Conservation (phyloP, 2,113 vertebrate genomes). For the Tragelaphus scriptus region DNA sequence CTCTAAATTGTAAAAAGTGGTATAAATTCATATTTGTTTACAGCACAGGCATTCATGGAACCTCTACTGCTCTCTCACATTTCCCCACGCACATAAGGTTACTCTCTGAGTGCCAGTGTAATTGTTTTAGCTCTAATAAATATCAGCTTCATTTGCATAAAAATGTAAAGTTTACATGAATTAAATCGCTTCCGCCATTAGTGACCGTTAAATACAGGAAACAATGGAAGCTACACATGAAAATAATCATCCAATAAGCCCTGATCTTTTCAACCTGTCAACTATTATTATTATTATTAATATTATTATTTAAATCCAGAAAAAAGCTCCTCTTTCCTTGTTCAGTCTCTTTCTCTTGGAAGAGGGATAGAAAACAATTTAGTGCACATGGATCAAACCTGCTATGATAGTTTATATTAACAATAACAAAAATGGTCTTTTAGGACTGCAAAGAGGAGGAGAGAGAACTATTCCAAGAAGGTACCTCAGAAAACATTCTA, state of each 20-base stretch:
- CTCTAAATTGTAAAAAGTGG: constrained; percentile 64
- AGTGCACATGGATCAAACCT: constrained; percentile 2
- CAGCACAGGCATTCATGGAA: constrained; percentile 62
- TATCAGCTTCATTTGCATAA: constrained; percentile 84
- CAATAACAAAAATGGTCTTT: constrained; percentile 17
- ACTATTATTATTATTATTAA: constrained; percentile 57
- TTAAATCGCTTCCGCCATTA: constrained; percentile 79
- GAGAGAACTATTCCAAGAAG: constrained; percentile 51
- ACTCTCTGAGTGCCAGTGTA: constrained; percentile 77
- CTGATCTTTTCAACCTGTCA: constrained; percentile 66
- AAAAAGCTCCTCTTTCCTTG: constrained; percentile 53
- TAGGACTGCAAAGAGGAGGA: constrained; percentile 24
- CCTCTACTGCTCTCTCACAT: constrained; percentile 66
- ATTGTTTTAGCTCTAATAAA: constrained; percentile 84
- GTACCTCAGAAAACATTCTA: constrained; percentile 47
- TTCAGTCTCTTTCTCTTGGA: background rate
- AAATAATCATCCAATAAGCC: constrained; percentile 69
- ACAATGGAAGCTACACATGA: constrained; percentile 62
- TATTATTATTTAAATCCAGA: constrained; percentile 61
- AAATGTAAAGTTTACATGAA: constrained; percentile 86
- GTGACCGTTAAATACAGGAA: constrained; percentile 76
- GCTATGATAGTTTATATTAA: constrained; percentile 44
- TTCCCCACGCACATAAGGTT: constrained; percentile 75
- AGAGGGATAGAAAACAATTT: constrained; percentile 55
- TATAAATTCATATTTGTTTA: constrained; percentile 78